Evolutionary conservation across 2,888 invertebrate species (phyloP), one percentile per base, ranked within the genome.

Genomic region (Plebejus argus): DNA sequence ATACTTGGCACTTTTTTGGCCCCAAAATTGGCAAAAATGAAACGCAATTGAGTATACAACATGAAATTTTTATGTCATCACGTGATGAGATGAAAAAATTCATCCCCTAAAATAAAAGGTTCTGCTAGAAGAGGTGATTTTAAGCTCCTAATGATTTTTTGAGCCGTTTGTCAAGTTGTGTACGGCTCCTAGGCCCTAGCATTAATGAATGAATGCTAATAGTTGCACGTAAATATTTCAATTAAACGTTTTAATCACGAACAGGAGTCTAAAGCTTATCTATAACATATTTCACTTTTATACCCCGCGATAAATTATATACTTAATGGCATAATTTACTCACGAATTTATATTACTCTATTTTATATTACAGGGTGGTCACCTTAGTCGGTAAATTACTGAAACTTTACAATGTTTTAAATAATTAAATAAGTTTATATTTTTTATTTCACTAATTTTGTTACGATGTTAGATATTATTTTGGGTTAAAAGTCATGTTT

Each of bases 171-270:
- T 53, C 18, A 18, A 18, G 53, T 18, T 71, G 71, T 71, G 20
- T 39, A 71, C 7, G 71, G 1, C 39, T 8, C 39, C n/a, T 71
- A 23, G 1, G 20, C 3, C 39, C n/a, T 71, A 23, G 12, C n/a
- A 71, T 74, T 49, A 74, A 53, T n/a, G n/a, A 74, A 53, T 28
- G 45, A 53, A 74, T 49, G 53, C 28, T 74, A 53, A 74, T 53
- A 28, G 53, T 74, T 39, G 45, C 45, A 74, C 74, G 74, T 74
- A 74, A 74, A 74, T 74, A 53, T 53, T 49, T 74, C 74, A 74
- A 74, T 74, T 74, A 74, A 74, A 53, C 53, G 74, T 53, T 74
- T 74, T 74, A 74, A 74, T 74, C 74, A 74, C 74, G 74, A 74
- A 74, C 49, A 45, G 23, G 49, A 45, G 74, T 74, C 20, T 45